Conservation (phyloP, 2,113 vertebrate genomes). For the Corythaixoides concolor region DNA sequence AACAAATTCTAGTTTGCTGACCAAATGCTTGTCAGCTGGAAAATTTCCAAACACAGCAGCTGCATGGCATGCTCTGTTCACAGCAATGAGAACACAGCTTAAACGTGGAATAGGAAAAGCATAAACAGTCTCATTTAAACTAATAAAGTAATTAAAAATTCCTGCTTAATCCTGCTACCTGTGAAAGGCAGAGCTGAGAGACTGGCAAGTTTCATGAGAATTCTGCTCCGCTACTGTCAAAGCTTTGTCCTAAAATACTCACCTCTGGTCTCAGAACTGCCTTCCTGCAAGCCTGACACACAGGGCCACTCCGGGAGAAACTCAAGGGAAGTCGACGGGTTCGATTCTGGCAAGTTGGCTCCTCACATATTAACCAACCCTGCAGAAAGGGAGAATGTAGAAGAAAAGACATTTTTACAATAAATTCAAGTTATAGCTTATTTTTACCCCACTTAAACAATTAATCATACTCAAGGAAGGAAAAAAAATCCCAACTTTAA, state of each 20-base stretch:
- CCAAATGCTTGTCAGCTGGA: conserved; percentile 43
- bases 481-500: not conserved
- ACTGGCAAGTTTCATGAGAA: not conserved
- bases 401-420: not conserved
- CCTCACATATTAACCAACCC: conserved; percentile 96
- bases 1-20: conserved; percentile 57
- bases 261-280: conserved; percentile 89
- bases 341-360: conserved; percentile 88
- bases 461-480: not conserved
- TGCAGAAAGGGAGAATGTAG: conserved; percentile 45
- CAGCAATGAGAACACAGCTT: not conserved
- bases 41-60: conserved; percentile 48
- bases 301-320: conserved; percentile 88
- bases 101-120: not conserved
- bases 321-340: conserved; percentile 85
- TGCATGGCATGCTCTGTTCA: conserved; percentile 26
- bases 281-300: conserved; percentile 88
- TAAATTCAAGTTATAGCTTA: not conserved
- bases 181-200: not conserved
- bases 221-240: not conserved
- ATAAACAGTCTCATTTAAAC: not conserved
- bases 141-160: not conserved
- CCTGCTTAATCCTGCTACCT: not conserved
- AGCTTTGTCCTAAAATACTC: conserved; percentile 15
- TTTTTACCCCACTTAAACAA: not conserved